Percentiles rank a stretch among this genome's conserved stretches.
Conservation (phyloP, 2,888 invertebrate species). For the Leucozona laternaria region DNA sequence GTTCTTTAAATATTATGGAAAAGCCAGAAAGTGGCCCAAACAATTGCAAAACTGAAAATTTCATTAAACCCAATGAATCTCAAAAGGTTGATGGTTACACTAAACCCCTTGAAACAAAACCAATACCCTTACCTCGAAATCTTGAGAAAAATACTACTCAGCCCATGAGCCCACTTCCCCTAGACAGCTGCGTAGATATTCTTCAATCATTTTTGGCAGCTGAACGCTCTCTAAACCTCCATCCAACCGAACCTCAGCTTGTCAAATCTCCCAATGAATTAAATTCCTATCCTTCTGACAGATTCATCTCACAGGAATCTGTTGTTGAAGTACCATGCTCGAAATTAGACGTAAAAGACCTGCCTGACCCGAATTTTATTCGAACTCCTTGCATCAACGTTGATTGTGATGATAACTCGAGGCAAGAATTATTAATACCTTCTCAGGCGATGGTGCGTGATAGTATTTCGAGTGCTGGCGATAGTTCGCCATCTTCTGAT, state of each 20-base stretch:
- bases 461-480: constrained; percentile 64
- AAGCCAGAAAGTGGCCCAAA: neutral
- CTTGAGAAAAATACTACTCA: neutral
- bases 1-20: neutral
- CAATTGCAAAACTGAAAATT: neutral
- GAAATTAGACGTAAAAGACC: constrained; percentile 78
- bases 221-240: constrained; percentile 37
- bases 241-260: neutral
- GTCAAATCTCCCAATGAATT: constrained; percentile 19
- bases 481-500: constrained; percentile 66
- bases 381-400: constrained; percentile 77
- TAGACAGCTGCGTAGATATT: constrained; percentile 47
- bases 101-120: constrained; percentile 58
- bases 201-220: constrained; percentile 77
- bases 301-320: constrained; percentile 75
- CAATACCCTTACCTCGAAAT: constrained; percentile 29
- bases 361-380: constrained; percentile 70
- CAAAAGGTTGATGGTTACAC: constrained; percentile 45
- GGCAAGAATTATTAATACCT: constrained; percentile 15
- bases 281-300: constrained; percentile 14
- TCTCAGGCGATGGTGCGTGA: constrained; percentile 49
- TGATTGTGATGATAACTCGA: constrained; percentile 76
- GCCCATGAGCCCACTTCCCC: constrained; percentile 38
- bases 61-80: neutral
- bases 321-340: constrained; percentile 79